Conservation (phyloP, 1,140 invertebrate species). For the Triops cancriformis region DNA sequence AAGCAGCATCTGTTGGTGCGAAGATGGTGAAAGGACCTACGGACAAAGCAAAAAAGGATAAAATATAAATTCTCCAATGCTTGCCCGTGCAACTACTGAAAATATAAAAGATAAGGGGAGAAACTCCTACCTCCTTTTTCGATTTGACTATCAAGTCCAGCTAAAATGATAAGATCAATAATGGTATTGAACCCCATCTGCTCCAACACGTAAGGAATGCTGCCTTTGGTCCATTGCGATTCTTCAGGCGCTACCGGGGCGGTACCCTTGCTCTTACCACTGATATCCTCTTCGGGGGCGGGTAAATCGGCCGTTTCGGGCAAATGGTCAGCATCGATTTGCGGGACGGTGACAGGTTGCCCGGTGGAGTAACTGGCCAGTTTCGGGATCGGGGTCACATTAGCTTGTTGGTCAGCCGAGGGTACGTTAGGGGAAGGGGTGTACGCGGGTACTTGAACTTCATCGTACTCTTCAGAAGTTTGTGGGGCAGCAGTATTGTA, state of each 20-base stretch:
- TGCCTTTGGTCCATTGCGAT: conserved; percentile 27
- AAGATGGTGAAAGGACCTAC: conserved; percentile 28
- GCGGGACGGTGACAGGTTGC: conserved; percentile 21
- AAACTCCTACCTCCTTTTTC: conserved; percentile 27
- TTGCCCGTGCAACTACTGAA: not conserved
- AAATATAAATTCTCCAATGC: not conserved
- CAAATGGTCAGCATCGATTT: not conserved
- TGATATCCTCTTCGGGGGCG: not conserved
- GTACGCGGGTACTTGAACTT: not conserved
- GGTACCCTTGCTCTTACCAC: not conserved
- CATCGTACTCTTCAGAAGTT: not conserved
- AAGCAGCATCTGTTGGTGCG: conserved; percentile 26
- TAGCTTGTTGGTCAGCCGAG: not conserved
- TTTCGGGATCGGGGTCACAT: not conserved
- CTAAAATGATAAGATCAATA: conserved; percentile 27
- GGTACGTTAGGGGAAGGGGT: not conserved
- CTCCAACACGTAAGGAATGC: conserved; percentile 27
- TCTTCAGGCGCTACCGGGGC: conserved; percentile 17
- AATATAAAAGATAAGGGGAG: not conserved
- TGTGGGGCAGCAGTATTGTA: not conserved
- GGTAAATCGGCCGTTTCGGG: not conserved
- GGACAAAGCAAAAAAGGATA: not conserved
- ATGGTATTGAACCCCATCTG: conserved; percentile 27
- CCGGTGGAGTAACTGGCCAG: not conserved
- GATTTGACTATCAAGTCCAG: conserved; percentile 25